These are phyloP conservation scores for Aphelenchoides bicaudatus DNA, from an alignment of 2,888 invertebrate species.

Conservation along the genomic window DNA sequence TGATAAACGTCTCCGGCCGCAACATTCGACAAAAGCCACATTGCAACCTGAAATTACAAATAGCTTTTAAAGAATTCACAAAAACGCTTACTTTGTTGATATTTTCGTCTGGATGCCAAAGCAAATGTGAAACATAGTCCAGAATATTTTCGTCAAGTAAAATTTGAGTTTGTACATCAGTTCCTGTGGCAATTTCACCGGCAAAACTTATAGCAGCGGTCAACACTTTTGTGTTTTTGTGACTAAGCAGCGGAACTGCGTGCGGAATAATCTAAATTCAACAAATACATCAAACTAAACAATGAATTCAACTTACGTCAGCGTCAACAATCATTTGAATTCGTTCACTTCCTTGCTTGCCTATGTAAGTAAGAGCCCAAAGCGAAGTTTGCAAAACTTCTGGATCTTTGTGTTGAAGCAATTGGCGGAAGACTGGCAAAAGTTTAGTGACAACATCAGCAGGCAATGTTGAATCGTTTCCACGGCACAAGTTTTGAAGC, in stretches of 20 bases:
- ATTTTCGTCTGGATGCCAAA: slow-evolving; percentile 84
- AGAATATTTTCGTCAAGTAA: slow-evolving; percentile 92
- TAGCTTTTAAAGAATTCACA: background rate
- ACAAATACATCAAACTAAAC: too few species aligned
- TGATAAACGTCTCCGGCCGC: slow-evolving; percentile 97
- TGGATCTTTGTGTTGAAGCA: slow-evolving; percentile 44
- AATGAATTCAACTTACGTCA: slow-evolving; percentile 67
- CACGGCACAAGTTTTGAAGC: slow-evolving; percentile 94
- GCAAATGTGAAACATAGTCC: slow-evolving; percentile 83
- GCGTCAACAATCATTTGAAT: slow-evolving; percentile 71
- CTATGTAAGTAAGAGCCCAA: slow-evolving; percentile 46
- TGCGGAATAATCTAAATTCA: slow-evolving; percentile 74
- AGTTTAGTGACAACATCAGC: slow-evolving; percentile 71
- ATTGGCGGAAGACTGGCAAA: slow-evolving; percentile 38
- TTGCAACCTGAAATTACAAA: slow-evolving; percentile 57
- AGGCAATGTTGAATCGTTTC: slow-evolving; percentile 89
- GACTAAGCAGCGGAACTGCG: slow-evolving; percentile 89
- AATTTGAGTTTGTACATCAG: slow-evolving; percentile 95
- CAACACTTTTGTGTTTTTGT: slow-evolving; percentile 68
- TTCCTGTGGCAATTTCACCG: slow-evolving; percentile 94
- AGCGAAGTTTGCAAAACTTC: slow-evolving; percentile 45
- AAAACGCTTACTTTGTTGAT: slow-evolving; percentile 85
- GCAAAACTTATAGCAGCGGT: slow-evolving; percentile 92
- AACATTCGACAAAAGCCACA: slow-evolving; percentile 73
- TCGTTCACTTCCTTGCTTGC: slow-evolving; percentile 47